Evolutionary conservation across 2,113 vertebrate species (phyloP), one percentile per base, ranked within the genome.

Genomic region (Sander lucioperca): DNA sequence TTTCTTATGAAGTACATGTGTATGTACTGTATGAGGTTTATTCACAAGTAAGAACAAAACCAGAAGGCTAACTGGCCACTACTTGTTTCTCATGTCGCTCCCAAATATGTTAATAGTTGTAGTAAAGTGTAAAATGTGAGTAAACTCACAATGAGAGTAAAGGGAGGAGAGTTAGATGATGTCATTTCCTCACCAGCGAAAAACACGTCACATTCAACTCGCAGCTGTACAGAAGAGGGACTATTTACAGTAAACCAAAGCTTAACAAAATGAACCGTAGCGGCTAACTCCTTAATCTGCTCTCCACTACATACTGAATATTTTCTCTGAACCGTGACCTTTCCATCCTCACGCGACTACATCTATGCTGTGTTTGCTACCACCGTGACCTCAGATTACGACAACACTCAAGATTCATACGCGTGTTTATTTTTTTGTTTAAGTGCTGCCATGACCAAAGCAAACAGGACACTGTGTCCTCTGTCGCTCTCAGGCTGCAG

Each of bases 171-270:
- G 57, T 47, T 15, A 43, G 51, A 66, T 90, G 83, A 90, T 64
- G 47, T 91, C 7, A 85, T 80, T 86, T 86, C 86, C 81, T 83
- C 36, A 14, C 36, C 21, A 56, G 77, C 4, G 0, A 82, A 90
- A 43, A 83, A 89, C 81, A 81, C 45, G 70, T 81, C 81, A 85
- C 43, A 56, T 71, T 86, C 53, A 86, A 54, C 66, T 43, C 13
- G 11, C 80, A 69, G 71, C 54, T 69, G 70, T 19, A 14, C n/a
- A 77, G 71, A 72, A 53, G 74, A 68, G 30, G 18, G n/a, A 18
- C 27, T 65, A 62, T 89, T 82, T 81, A 78, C 67, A 51, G 47
- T 59, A 82, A 86, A 84, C 9, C 13, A 0, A 15, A 12, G 56
- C 45, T 27, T 47, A 56, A 47, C 58, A 12, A 79, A 73, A 36